Evolutionary conservation across 2,888 invertebrate species (phyloP), one percentile per base, ranked within the genome.

Genomic region (Trissoscelio sp.): DNA sequence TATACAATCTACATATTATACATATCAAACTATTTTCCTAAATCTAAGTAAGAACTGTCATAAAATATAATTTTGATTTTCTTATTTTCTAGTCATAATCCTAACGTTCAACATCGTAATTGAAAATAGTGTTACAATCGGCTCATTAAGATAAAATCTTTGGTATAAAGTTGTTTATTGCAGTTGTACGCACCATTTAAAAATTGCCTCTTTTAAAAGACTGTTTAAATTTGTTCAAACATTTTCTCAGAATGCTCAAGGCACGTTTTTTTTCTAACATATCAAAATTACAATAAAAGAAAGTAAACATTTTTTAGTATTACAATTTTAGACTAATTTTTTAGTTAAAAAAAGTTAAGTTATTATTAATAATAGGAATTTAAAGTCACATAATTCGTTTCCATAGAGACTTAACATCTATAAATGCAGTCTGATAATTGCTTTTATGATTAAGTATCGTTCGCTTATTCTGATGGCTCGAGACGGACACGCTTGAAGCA

Each of bases 401-500:
- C 24, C 7, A 55, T 73, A 37, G 22, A 53, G 42, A 78, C 69
- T 62, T 78, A 78, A 78, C 28, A 70, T 60, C 69, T 62, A 81
- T 74, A 78, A 78, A 78, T 81, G 70, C 78, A 78, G 73, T 69
- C 77, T 78, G 73, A 77, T n/a, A 53, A 53, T 73, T 66, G 62
- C 24, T 57, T 64, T 62, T 24, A 5, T 46, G 44, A 46, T 79
- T 82, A 75, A 78, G 70, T 70, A 77, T 81, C 70, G 11, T 39
- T 48, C 22, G 73, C 57, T 58, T 67, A 75, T 64, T 82, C 70
- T 86, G 86, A 93, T 4, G 95, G 95, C 90, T 97, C 97, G 39
- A 97, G 92, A 81, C 95, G 94, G 64, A 95, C 93, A 84, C 95
- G 93, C 89, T 96, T 96, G 92, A 95, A 96, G 91, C 98, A 98